Evolutionary conservation across 2,888 invertebrate species (phyloP), one percentile per base, ranked within the genome.

Genomic region (Trichogramma dendrolimi): DNA sequence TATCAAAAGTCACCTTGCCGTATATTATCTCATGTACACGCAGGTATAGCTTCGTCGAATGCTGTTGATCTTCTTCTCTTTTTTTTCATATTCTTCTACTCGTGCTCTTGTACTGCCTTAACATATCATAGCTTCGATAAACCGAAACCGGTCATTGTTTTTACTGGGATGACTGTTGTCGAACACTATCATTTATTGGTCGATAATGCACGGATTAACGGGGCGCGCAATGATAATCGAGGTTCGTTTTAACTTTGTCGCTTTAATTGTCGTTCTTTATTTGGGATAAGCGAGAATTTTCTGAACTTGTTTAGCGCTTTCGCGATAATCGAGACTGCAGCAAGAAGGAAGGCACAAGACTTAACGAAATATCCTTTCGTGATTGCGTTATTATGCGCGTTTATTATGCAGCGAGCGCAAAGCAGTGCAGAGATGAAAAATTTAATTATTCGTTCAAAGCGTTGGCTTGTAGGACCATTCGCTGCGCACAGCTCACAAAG

Each of bases 211-310:
- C 8, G 62, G 62, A 63, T 63, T 63, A 55, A 59, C 14, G 42
- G 40, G 43, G 51, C 38, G 51, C 47, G 40, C 43, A 2, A 14
- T 40, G 61, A 58, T 61, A 64, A 64, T 61, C 64, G 54, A 61
- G 64, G 27, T 61, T 64, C 55, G 59, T 53, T 57, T 58, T 58
- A 55, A 27, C 57, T 64, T 56, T 64, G 58, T 59, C 58, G 54
- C 56, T 59, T 27, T 56, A 52, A 61, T 64, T 61, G 61, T 58
- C 54, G 48, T 61, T 61, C 59, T 59, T 64, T 61, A 64, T 61
- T 64, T 61, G 57, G 58, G 49, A 27, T 11, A 11, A 49, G 27
- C 27, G 27, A 27, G 27, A 27, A 27, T 27, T 27, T 27, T 27
- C 27, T 10, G 38, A 49, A 49, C 49, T 49, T 49, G 14, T 11